phyloP scores from a whole-genome alignment of 2,113 vertebrate genomes.

The Platichthys flesus region DNA sequence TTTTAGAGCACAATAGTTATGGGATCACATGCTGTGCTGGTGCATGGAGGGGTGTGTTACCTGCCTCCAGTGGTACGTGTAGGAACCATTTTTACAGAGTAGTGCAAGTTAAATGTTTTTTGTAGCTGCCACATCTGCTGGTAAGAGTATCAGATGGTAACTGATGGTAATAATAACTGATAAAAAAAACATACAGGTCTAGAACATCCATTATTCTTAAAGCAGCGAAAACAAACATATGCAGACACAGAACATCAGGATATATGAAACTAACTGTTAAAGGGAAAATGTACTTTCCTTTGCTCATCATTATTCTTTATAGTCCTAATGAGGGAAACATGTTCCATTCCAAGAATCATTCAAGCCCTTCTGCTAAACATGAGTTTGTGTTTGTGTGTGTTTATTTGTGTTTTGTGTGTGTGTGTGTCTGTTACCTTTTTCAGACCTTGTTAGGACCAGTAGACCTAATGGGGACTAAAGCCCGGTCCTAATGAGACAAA shows the following conservation, averaged over 20 bases:
- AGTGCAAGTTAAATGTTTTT: background rate
- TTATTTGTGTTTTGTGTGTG: slow-evolving; percentile 19
- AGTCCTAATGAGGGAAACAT: background rate
- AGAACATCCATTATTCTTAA: background rate
- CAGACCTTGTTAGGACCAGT: background rate
- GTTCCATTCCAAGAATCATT: background rate
- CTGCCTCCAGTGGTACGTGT: background rate
- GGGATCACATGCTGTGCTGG: background rate
- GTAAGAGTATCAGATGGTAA: background rate
- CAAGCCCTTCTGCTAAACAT: background rate
- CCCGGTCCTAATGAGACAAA: background rate
- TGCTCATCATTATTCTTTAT: background rate
- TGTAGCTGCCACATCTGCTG: slow-evolving; percentile 6
- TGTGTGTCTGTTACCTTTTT: background rate
- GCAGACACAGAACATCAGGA: background rate
- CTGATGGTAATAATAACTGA: no score
- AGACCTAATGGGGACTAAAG: background rate
- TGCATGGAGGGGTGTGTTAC: background rate
- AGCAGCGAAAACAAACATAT: background rate
- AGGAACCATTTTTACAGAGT: background rate
- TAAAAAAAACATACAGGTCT: background rate
- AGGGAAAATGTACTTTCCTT: background rate
- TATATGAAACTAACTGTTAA: background rate
- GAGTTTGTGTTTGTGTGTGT: background rate
- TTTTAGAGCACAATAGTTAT: background rate